A percentile compares a stretch with the other conserved stretches of the same genome.
Evolutionary conservation across 2,888 invertebrate genomes (phyloP).

Genomic region (Pocota personata): DNA sequence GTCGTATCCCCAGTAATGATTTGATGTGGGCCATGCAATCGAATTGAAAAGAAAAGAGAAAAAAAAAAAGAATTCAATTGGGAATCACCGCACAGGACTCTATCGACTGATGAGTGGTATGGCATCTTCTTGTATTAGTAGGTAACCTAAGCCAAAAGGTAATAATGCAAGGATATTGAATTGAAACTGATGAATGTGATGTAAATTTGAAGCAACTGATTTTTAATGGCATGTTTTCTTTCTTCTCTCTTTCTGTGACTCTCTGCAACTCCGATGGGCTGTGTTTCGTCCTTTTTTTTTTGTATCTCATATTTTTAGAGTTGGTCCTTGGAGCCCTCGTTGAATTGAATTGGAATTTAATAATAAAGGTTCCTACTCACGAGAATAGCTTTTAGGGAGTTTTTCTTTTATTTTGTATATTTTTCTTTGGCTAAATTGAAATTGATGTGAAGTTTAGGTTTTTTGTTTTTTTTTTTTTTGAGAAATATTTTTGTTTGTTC

Average conservation of each 20-base stretch:
- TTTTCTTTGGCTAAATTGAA: conserved; percentile 19
- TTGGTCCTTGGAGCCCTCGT: background rate
- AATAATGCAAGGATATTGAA: conserved; percentile 51
- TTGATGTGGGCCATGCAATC: conserved; percentile 17
- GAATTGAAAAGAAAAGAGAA: conserved; percentile 17
- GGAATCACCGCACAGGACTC: conserved; percentile 37
- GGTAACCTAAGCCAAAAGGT: conserved; percentile 41
- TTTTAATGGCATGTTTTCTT: conserved; percentile 43
- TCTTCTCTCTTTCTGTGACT: background rate
- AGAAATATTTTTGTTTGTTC: background rate
- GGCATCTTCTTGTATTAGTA: background rate
- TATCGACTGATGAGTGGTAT: background rate
- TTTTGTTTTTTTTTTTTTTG: background rate
- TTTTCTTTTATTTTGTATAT: background rate
- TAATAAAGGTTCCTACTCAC: conserved; percentile 30
- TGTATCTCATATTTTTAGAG: conserved; percentile 7
- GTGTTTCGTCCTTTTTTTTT: background rate
- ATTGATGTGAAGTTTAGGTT: conserved; percentile 2
- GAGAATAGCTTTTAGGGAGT: background rate
- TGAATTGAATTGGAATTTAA: conserved; percentile 40
- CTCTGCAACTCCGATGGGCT: background rate
- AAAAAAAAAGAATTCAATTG: conserved; percentile 4
- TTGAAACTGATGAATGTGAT: conserved; percentile 45
- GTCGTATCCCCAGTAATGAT: conserved; percentile 13
- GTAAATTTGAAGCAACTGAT: conserved; percentile 49